Evolutionary conservation across 2,888 invertebrate genomes (phyloP).

Genomic region (Zaprionus obscuricornis): DNA sequence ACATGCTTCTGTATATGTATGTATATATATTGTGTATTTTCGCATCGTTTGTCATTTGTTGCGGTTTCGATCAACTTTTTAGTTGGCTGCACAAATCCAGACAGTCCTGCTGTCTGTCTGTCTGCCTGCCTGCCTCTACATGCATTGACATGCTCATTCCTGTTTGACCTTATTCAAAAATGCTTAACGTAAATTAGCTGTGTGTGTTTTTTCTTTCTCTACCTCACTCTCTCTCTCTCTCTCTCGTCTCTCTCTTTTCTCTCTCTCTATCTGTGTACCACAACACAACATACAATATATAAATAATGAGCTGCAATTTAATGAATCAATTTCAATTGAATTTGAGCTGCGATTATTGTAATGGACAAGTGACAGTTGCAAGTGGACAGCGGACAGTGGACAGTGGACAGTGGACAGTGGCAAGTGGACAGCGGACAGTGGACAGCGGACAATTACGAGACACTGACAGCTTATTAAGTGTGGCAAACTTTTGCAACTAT

Average conservation of each 20-base stretch:
- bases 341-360: constrained; percentile 49
- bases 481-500: constrained; percentile 18
- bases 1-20: not conserved
- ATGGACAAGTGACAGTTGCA: not conserved
- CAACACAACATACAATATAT: too few relatives aligned
- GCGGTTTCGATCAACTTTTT: constrained; percentile 69
- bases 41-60: constrained; percentile 75
- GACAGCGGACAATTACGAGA: constrained; percentile 5
- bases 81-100: constrained; percentile 50
- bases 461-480: constrained; percentile 45
- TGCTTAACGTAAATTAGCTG: constrained; percentile 76
- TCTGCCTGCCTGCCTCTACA: not conserved
- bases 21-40: constrained; percentile 46
- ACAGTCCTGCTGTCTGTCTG: too few relatives aligned
- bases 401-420: too few relatives aligned
- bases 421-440: too few relatives aligned
- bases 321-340: constrained; percentile 72
- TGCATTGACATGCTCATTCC: not conserved
- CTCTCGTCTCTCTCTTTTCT: too few relatives aligned
- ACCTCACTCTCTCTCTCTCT: too few relatives aligned
- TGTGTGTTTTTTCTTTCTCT: too few relatives aligned
- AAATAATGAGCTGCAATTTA: constrained; percentile 68
- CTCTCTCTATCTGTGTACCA: constrained; percentile 70
- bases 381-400: too few relatives aligned
- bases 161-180: constrained; percentile 70